These are phyloP conservation scores for Rostratula benghalensis DNA, from an alignment of 2,113 vertebrate species.

Conservation along the genomic window DNA sequence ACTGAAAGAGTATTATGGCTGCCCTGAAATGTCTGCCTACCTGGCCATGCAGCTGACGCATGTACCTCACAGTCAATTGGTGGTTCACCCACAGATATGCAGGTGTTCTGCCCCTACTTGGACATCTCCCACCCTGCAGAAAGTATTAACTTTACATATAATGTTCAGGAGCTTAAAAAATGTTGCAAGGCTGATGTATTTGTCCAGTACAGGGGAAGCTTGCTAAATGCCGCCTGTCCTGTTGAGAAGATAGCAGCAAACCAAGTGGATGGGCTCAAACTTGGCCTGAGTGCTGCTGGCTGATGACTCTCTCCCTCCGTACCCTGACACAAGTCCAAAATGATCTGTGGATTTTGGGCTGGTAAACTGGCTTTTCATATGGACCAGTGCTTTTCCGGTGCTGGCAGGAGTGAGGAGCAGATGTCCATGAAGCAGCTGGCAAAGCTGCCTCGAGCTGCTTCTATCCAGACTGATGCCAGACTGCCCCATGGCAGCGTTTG, in stretches of 20 bases:
- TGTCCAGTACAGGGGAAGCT: not conserved
- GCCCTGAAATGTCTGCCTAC: not conserved
- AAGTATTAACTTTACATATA: not conserved
- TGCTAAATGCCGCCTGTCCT: not conserved
- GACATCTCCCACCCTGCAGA: not conserved
- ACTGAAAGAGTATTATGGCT: not conserved
- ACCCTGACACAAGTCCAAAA: not conserved
- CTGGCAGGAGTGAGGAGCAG: not conserved
- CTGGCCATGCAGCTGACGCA: fast-evolving
- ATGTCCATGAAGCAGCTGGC: not conserved
- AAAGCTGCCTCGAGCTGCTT: not conserved
- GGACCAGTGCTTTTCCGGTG: fast-evolving
- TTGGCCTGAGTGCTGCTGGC: not conserved
- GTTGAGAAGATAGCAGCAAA: not conserved
- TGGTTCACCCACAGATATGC: not conserved
- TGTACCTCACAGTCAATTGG: fast-evolving
- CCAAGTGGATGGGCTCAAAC: not conserved
- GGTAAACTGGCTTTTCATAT: not conserved
- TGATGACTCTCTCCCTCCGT: fast-evolving
- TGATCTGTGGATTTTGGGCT: not conserved
- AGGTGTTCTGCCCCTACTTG: not conserved
- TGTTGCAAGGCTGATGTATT: not conserved
- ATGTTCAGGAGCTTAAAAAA: not conserved
- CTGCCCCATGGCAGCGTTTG: not conserved
- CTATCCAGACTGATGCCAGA: not conserved